Evolutionary conservation across 1,140 invertebrate species (phyloP).

Genomic region (Berghia stephanieae): DNA sequence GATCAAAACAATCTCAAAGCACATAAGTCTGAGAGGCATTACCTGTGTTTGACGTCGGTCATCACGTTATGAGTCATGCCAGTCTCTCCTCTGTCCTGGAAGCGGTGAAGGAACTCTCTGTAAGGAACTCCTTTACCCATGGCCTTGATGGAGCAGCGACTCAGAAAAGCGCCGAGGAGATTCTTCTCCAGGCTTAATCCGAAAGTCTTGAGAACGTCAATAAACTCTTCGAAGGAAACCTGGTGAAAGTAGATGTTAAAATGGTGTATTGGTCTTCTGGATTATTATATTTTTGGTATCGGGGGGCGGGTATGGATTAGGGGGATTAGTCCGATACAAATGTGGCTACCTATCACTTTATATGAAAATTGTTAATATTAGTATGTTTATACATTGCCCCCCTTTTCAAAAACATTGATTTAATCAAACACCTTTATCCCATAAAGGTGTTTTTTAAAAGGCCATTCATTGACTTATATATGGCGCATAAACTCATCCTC

Average conservation of each 20-base stretch:
- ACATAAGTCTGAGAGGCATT: too few relatives aligned
- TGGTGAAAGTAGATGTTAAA: slow-evolving; percentile 35
- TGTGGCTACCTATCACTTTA: too few relatives aligned
- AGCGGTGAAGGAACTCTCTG: slow-evolving; percentile 62
- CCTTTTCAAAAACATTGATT: too few relatives aligned
- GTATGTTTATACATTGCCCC: too few relatives aligned
- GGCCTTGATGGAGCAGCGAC: slow-evolving; percentile 57
- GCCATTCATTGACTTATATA: too few relatives aligned
- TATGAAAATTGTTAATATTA: too few relatives aligned
- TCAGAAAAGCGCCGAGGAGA: slow-evolving; percentile 61
- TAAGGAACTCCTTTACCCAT: slow-evolving; percentile 59
- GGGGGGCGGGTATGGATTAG: background rate
- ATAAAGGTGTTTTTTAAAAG: too few relatives aligned
- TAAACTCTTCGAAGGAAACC: slow-evolving; percentile 59
- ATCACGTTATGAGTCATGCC: slow-evolving; percentile 65
- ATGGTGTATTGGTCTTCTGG: too few relatives aligned
- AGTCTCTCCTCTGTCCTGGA: slow-evolving; percentile 64
- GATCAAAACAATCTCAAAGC: too few relatives aligned
- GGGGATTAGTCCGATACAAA: background rate
- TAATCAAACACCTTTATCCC: too few relatives aligned
- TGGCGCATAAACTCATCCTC: too few relatives aligned
- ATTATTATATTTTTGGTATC: too few relatives aligned
- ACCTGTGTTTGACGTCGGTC: slow-evolving; percentile 64
- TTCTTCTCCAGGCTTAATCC: slow-evolving; percentile 62
- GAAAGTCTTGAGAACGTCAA: slow-evolving; percentile 55